Evolutionary conservation across 2,797 vertebrate genomes (phyloP).

Genomic region (Platyrinchus mystaceus): DNA sequence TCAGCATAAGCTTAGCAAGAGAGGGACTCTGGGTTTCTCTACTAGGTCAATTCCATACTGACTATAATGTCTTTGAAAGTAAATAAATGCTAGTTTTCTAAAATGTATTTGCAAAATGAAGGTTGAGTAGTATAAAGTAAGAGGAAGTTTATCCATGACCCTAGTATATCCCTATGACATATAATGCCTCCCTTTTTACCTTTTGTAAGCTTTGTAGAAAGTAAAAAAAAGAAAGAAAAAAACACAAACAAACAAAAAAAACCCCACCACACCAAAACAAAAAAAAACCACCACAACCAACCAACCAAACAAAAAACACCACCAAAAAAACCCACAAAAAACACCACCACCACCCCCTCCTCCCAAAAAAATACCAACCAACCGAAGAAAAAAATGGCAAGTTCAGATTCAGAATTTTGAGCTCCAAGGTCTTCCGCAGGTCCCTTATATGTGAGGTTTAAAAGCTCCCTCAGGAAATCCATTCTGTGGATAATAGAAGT

Average conservation of each 20-base stretch:
- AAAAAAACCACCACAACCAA: too few species aligned
- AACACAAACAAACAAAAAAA: too few species aligned
- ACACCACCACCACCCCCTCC: too few species aligned
- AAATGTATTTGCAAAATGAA: slow-evolving; percentile 5
- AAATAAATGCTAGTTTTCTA: not conserved
- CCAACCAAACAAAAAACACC: too few species aligned
- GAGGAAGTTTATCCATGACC: not conserved
- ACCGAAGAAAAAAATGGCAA: too few species aligned
- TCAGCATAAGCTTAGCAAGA: not conserved
- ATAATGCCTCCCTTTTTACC: not conserved
- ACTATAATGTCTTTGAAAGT: not conserved
- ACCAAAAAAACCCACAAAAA: too few species aligned
- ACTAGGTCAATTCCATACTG: not conserved
- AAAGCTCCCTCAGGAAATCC: not conserved
- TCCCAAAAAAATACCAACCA: too few species aligned
- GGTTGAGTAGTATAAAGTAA: not conserved
- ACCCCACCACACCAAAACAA: too few species aligned
- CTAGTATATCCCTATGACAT: not conserved
- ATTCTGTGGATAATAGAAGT: not conserved
- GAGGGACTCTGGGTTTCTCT: not conserved
- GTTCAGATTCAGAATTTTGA: not conserved
- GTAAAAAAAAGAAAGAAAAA: not conserved
- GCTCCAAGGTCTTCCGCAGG: not conserved
- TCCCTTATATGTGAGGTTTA: not conserved
- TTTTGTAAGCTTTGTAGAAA: not conserved